Conservation (phyloP, 2,113 vertebrate species). For the Urocolius indicus region DNA sequence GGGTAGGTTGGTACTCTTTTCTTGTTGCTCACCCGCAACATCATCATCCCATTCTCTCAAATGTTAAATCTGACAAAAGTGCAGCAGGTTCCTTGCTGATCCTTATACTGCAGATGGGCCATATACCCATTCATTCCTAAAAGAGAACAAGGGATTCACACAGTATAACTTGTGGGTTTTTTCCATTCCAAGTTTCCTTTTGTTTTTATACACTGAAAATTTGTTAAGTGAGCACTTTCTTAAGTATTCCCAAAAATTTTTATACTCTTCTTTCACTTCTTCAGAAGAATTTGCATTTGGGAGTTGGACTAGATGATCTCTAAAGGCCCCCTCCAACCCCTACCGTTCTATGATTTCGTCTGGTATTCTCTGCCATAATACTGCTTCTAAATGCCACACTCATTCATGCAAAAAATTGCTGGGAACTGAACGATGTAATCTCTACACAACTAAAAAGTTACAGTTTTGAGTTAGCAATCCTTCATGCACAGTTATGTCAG, state of each 20-base stretch:
- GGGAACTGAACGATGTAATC: not conserved
- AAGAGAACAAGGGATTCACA: not conserved
- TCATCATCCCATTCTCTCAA: not conserved
- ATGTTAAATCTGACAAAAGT: not conserved
- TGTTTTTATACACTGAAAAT: not conserved
- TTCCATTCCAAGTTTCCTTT: not conserved
- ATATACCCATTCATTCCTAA: not conserved
- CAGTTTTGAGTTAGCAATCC: not conserved
- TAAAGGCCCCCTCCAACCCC: no score
- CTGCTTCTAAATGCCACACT: not conserved
- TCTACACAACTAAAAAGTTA: not conserved
- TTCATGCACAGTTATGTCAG: not conserved
- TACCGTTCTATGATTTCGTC: not conserved
- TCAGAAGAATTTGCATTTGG: not conserved
- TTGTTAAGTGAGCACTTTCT: not conserved
- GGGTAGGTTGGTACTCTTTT: not conserved
- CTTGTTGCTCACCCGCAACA: not conserved
- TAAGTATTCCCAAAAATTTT: not conserved
- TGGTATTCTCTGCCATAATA: not conserved
- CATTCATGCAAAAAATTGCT: not conserved
- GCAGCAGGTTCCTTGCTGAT: not conserved
- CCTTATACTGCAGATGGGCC: not conserved
- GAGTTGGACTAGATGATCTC: no score
- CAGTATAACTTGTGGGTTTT: not conserved
- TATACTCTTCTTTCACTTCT: not conserved